A percentile compares a stretch with the other conserved stretches of the same genome.
Evolutionary conservation across 2,113 vertebrate genomes (phyloP).

Genomic region (Paradoxurus hermaphroditus): DNA sequence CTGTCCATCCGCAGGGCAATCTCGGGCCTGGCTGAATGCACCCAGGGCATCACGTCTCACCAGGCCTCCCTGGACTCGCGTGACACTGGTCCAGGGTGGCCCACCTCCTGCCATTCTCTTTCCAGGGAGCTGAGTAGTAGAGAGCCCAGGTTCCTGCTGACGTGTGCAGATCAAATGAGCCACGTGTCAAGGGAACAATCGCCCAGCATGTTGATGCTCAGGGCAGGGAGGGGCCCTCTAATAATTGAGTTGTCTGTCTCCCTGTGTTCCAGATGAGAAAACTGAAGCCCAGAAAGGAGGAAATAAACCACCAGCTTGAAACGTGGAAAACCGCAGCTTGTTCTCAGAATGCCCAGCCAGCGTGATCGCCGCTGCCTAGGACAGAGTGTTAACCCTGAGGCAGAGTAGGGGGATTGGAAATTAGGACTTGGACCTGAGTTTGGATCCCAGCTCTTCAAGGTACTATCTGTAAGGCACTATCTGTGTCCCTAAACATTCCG

Average conservation of each 20-base stretch:
- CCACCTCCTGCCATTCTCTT: background rate
- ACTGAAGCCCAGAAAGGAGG: background rate
- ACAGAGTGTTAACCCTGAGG: background rate
- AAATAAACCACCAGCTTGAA: background rate
- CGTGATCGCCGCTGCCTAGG: background rate
- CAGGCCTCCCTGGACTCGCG: background rate
- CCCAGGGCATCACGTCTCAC: background rate
- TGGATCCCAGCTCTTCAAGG: background rate
- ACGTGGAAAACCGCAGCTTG: background rate
- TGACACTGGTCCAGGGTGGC: background rate
- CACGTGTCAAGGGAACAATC: background rate
- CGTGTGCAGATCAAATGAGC: background rate
- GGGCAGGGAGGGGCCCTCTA: background rate
- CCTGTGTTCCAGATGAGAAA: background rate
- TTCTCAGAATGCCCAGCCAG: background rate
- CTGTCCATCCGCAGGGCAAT: accelerated
- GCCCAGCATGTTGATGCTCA: background rate
- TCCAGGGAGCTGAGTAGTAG: background rate
- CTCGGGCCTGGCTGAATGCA: background rate
- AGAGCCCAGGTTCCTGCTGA: background rate
- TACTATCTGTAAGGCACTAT: background rate
- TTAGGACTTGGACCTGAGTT: background rate
- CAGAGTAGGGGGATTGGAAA: background rate
- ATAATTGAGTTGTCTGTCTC: background rate
- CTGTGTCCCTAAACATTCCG: background rate